Conservation (phyloP, 1,140 invertebrate species). For the Eupristina koningsbergeri region DNA sequence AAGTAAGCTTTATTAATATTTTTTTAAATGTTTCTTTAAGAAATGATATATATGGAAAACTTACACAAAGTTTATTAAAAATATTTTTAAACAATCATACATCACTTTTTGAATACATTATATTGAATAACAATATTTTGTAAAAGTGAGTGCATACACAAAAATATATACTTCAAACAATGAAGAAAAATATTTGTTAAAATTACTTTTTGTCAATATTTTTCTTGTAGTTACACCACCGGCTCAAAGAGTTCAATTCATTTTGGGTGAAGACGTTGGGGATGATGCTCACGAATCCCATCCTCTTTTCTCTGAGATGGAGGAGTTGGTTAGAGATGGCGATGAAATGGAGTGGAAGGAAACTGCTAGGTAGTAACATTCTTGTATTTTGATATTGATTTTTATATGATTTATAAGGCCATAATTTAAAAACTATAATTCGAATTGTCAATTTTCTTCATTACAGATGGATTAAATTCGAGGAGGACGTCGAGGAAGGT, state of each 20-base stretch:
- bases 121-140: background rate
- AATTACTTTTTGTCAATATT: background rate
- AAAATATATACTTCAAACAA: background rate
- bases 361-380: constrained; percentile 82
- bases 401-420: background rate
- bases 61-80: background rate
- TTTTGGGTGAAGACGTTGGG: constrained; percentile 93
- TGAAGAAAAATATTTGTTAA: background rate
- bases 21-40: background rate
- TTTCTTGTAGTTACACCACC: constrained; percentile 82
- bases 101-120: background rate
- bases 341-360: constrained; percentile 96
- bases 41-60: constrained; percentile 14
- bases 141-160: background rate
- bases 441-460: background rate
- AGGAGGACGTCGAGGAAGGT: constrained; percentile 95
- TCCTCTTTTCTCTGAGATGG: constrained; percentile 96
- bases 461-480: constrained; percentile 93
- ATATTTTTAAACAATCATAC: background rate
- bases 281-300: constrained; percentile 88
- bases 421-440: background rate
- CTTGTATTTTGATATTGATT: background rate
- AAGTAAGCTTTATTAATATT: background rate
- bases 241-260: constrained; percentile 94
- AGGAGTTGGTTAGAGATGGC: constrained; percentile 89